Evolutionary conservation across 2,888 invertebrate species (phyloP), one percentile per base, ranked within the genome.

Genomic region (Osmoderma eremita): DNA sequence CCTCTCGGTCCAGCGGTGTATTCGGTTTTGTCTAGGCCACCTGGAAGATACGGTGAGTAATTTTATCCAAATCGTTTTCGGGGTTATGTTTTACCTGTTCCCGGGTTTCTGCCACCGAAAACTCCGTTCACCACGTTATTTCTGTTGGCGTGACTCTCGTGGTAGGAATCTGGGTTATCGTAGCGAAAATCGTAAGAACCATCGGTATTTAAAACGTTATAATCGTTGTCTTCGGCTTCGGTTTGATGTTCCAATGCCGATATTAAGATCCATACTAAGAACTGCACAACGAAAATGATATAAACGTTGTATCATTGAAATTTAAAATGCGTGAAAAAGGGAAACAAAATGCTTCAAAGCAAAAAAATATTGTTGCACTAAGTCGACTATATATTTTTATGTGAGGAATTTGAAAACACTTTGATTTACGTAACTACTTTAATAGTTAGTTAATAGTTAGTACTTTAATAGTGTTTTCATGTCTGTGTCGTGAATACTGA

Each of bases 1-100:
- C 92, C 92, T 80, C 91, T 86, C 69, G 90, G 89, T 66, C 92
- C 92, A 45, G 92, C 91, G 6, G 92, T 90, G 78, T 92, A 92
- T 48, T 88, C 85, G 2, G 90, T 90, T 77, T 89, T 88, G 75
- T 91, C 90, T 58, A 90, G 84, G 54, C 85, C 86, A 63, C 91
- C 81, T 81, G 64, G 22, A 63, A 56, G 20, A 2, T 5, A 6
- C 10, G 36, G 36, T 10, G 36, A 6, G 5, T 36, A 6, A 10
- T 5, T 6, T 6, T 36, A 36, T 36, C 5, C 36, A 36, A 36
- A 10, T 5, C 36, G 22, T 49, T 49, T 20, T 18, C 2, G 12
- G 4, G 6, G 10, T 5, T 2, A 3, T 30, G 30, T 30, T 30
- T 30, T 71, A 80, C 82, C 90, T 71, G 87, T 89, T 69, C 85